Conservation (phyloP, 2,797 vertebrate species). For the Tragelaphus oryx region DNA sequence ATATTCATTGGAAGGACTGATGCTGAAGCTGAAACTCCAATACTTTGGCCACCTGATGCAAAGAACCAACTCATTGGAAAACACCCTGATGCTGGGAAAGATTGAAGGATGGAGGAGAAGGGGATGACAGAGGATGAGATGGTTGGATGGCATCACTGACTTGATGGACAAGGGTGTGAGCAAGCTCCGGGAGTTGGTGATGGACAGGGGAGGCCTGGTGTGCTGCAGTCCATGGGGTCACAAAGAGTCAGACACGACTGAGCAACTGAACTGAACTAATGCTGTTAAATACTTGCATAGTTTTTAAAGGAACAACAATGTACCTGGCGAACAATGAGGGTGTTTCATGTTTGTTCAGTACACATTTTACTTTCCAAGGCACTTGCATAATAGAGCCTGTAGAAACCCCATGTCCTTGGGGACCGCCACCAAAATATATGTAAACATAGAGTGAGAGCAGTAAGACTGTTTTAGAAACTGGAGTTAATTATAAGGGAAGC, state of each 20-base stretch:
- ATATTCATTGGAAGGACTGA: not conserved
- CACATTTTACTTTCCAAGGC: not conserved
- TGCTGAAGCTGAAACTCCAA: not conserved
- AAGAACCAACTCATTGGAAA: not conserved
- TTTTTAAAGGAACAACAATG: not conserved
- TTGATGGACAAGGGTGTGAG: not conserved
- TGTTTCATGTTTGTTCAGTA: not conserved
- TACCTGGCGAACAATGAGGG: not conserved
- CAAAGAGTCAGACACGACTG: not conserved
- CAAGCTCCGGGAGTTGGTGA: not conserved
- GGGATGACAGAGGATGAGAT: not conserved
- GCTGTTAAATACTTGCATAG: not conserved
- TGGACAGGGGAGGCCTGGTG: not conserved
- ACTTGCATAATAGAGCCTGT: not conserved
- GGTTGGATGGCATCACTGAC: not conserved
- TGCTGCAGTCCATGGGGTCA: not conserved
- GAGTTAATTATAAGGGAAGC: not conserved
- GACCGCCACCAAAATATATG: not conserved
- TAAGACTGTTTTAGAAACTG: not conserved
- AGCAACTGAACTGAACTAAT: not conserved
- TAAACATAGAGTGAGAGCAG: not conserved
- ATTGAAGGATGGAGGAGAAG: not conserved
- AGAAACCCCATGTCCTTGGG: not conserved
- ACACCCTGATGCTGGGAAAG: not conserved
- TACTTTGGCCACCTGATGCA: not conserved